Percentiles rank a stretch among this genome's conserved stretches.
These are phyloP conservation scores for Ormyrus thymus DNA, from an alignment of 2,888 invertebrate species.

Conservation along the genomic window DNA sequence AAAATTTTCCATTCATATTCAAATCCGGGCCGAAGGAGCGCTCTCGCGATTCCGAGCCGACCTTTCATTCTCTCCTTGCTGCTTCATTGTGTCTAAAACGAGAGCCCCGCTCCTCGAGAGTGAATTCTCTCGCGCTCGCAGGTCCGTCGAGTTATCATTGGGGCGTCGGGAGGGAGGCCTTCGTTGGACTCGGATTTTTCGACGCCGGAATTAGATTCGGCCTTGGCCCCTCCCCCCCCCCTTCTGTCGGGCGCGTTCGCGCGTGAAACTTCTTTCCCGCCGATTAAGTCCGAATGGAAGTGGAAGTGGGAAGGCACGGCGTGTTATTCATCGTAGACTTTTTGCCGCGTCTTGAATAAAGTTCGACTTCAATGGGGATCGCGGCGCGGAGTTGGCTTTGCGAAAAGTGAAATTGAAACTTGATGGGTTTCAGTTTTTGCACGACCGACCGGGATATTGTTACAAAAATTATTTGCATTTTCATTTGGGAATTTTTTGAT, in stretches of 20 bases:
- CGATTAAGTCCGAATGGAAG: constrained; percentile 23
- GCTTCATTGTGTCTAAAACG: constrained; percentile 41
- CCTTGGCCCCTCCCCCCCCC: not conserved
- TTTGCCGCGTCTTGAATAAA: not conserved
- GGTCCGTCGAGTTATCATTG: constrained; percentile 37
- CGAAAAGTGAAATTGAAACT: no score
- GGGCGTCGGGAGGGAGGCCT: constrained; percentile 6
- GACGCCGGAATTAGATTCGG: constrained; percentile 23
- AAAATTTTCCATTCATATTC: constrained; percentile 53
- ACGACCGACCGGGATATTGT: no score
- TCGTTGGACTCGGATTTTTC: constrained; percentile 38
- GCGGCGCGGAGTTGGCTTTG: no score
- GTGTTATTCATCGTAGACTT: not conserved
- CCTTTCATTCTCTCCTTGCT: constrained; percentile 34
- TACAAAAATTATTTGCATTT: no score
- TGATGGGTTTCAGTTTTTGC: no score
- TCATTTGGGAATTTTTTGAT: no score
- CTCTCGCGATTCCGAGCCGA: constrained; percentile 28
- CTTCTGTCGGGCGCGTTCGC: not conserved
- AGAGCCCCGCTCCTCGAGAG: constrained; percentile 1
- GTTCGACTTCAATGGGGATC: no score
- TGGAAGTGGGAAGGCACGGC: not conserved
- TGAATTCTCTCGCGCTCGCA: constrained; percentile 17
- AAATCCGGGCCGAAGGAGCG: constrained; percentile 24
- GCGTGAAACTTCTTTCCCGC: constrained; percentile 15